These are phyloP conservation scores for Mastigias papua DNA, from an alignment of 30 jellyfish, hydroid and myxozoan species.

Conservation along the genomic window DNA sequence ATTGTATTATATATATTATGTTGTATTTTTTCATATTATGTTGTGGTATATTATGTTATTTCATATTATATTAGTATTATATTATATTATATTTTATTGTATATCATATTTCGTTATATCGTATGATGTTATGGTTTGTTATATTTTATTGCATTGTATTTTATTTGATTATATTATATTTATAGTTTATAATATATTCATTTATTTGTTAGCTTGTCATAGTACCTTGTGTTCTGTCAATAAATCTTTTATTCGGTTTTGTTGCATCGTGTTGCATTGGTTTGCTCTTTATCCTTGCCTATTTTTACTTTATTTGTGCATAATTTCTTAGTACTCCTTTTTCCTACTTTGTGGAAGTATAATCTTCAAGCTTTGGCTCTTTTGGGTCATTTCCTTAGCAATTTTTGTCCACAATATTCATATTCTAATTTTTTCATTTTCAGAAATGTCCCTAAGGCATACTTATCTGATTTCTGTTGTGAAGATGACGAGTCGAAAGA, in stretches of 20 bases:
- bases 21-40: neutral
- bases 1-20: neutral
- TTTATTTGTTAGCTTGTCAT: neutral
- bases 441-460: conserved; percentile 71
- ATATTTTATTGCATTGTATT: neutral
- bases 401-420: no score
- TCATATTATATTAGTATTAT: neutral
- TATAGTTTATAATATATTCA: neutral
- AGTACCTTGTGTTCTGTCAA: neutral
- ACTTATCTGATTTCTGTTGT: conserved; percentile 59
- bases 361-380: neutral
- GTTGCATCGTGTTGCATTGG: neutral
- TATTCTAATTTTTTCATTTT: neutral
- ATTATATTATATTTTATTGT: neutral
- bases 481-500: conserved; percentile 44
- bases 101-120: no score
- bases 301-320: no score
- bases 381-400: neutral
- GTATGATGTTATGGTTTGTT: neutral
- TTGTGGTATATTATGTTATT: neutral
- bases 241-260: no score
- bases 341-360: neutral
- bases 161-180: neutral
- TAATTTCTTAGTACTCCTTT: neutral
- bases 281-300: no score